These are phyloP conservation scores for Cantharis rufa DNA, from an alignment of 2,888 invertebrate species.

Conservation along the genomic window DNA sequence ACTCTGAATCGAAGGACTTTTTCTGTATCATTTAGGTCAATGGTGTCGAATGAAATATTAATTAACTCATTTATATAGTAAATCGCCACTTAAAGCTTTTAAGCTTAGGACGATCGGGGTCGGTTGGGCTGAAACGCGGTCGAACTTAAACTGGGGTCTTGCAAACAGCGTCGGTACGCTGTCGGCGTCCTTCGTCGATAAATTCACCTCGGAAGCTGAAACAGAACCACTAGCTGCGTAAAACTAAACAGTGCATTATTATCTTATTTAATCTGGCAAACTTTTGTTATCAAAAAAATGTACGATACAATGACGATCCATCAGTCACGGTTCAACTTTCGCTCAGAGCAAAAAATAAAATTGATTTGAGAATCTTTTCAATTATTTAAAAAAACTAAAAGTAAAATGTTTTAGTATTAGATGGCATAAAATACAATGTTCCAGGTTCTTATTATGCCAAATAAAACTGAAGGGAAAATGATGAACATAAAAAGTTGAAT, in stretches of 20 bases:
- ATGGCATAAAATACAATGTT: neutral
- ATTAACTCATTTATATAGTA: neutral
- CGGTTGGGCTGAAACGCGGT: slow-evolving; percentile 41
- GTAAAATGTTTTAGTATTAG: neutral
- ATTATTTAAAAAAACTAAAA: neutral
- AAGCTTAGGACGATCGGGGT: slow-evolving; percentile 33
- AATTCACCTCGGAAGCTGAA: slow-evolving; percentile 30
- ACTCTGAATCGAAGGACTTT: neutral
- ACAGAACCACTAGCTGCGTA: slow-evolving; percentile 13
- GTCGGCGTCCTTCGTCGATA: slow-evolving; percentile 35
- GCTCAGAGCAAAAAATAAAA: neutral
- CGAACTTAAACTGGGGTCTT: slow-evolving; percentile 48
- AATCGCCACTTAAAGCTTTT: slow-evolving; percentile 24
- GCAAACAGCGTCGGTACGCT: slow-evolving; percentile 47
- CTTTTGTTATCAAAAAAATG: neutral
- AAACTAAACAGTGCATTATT: slow-evolving; percentile 16
- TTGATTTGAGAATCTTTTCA: neutral
- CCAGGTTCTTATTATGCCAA: neutral
- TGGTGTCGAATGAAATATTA: neutral
- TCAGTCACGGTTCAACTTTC: neutral
- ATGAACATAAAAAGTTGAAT: neutral
- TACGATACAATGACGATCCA: neutral
- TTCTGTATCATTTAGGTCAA: neutral
- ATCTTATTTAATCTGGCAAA: slow-evolving; percentile 10
- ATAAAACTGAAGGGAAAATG: neutral